Conservation (phyloP, 2,888 invertebrate genomes). For the Copidosoma aretas region DNA sequence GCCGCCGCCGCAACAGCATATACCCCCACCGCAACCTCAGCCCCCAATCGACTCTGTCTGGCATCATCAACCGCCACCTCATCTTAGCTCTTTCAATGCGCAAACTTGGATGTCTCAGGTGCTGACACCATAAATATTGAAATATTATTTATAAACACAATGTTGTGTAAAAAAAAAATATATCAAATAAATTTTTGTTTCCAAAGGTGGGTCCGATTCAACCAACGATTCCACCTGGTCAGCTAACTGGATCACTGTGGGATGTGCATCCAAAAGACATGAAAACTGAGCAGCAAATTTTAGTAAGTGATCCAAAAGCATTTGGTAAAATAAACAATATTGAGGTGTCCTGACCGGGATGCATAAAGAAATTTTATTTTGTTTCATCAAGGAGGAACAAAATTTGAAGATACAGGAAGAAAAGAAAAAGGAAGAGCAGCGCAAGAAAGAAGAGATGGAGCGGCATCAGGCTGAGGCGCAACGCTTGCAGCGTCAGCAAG, state of each 20-base stretch:
- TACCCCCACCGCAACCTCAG: too few relatives aligned
- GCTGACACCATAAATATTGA: neutral
- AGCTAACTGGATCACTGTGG: constrained; percentile 59
- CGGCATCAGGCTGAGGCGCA: constrained; percentile 62
- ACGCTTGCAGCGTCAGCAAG: constrained; percentile 52
- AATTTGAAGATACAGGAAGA: constrained; percentile 62
- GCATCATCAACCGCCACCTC: constrained; percentile 56
- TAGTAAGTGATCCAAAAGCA: constrained; percentile 51
- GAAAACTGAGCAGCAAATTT: constrained; percentile 64
- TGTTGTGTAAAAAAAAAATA: neutral
- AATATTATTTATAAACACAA: too few relatives aligned
- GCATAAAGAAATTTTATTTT: constrained; percentile 35
- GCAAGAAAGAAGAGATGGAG: constrained; percentile 54
- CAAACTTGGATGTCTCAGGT: constrained; percentile 60
- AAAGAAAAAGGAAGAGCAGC: constrained; percentile 55
- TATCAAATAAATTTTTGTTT: neutral
- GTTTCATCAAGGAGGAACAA: constrained; percentile 58
- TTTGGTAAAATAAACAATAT: neutral
- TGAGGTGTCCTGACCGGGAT: too few relatives aligned
- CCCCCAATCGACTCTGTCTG: constrained; percentile 54
- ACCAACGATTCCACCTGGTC: constrained; percentile 58
- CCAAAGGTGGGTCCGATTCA: constrained; percentile 55
- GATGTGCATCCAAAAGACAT: constrained; percentile 61
- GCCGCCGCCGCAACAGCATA: constrained; percentile 43
- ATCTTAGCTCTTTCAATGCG: constrained; percentile 55